Base-by-base conservation (phyloP, 2,888 invertebrate species). In the Ectemnius cavifrons region DNA sequence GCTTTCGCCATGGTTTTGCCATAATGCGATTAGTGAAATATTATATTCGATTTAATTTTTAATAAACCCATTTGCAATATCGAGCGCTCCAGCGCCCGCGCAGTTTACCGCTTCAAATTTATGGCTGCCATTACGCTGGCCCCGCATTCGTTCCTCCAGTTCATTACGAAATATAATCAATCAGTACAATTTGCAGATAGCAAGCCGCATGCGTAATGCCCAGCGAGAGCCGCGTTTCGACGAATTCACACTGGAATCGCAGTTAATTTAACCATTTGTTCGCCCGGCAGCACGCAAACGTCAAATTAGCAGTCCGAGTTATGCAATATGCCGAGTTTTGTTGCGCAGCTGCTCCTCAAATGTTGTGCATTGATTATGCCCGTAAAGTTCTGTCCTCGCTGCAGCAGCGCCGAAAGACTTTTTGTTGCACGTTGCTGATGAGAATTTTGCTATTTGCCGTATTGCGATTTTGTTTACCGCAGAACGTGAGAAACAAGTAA, bases 201-300 rank as follows among this genome's bases (percentile, higher is more conserved):
- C 52, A 6, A n/a, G 52, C 52, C 16, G 52, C 16, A 63, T 68
- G 72, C 79, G 76, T 76, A 76, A 47, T 46, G 67, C 23, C 60
- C 52, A 58, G 67, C 68, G 60, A 60, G 75, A 63, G 58, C 52
- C 14, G 52, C 52, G 64, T 70, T 65, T 66, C 71, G 66, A 72
- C 67, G 70, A 58, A 75, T 73, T 64, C 61, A 62, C 59, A 27
- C 58, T 71, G 63, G 67, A 65, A 72, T 73, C 71, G 71, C 61
- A 67, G 76, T 72, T 79, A 76, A 79, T 81, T 81, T 77, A 65
- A 65, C 71, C 59, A 69, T 71, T 71, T 68, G 68, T 59, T 63
- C 58, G 62, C 45, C 63, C 47, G 67, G 67, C 70, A 28, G 67
- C 65, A 46, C 62, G 57, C 60, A 70, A 71, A 71, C 68, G 64